A percentile compares a stretch with the other conserved stretches of the same genome.
Conservation (phyloP, 2,888 invertebrate genomes). For the Ceraclea dissimilis region DNA sequence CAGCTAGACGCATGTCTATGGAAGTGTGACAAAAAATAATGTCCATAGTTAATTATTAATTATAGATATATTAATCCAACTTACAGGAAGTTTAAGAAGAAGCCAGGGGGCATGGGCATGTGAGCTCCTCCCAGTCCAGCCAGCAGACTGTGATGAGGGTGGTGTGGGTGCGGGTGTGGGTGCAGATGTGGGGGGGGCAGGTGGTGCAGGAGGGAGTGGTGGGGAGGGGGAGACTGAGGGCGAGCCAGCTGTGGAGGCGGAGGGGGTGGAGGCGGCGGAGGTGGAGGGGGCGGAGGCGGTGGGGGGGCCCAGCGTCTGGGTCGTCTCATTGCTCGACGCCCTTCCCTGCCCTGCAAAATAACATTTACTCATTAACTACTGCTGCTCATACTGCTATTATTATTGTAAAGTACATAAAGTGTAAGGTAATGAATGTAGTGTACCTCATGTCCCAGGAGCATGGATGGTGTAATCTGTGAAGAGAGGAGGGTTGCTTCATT, state of each 20-base stretch:
- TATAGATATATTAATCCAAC: too few species aligned
- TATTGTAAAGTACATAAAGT: too few species aligned
- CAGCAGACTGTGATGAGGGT: constrained; percentile 9
- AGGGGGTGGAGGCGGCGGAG: constrained; percentile 45
- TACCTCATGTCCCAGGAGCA: constrained; percentile 20
- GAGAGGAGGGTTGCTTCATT: constrained; percentile 20
- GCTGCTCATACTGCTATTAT: too few species aligned
- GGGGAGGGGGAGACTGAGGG: constrained; percentile 43
- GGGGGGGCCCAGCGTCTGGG: constrained; percentile 40
- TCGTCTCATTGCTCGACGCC: constrained; percentile 33
- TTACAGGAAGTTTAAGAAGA: constrained; percentile 79
- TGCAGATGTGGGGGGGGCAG: constrained; percentile 38
- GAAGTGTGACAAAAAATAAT: too few species aligned
- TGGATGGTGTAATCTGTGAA: constrained; percentile 19
- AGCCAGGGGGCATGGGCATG: constrained; percentile 39
- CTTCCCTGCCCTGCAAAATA: constrained; percentile 33
- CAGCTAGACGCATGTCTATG: too few species aligned
- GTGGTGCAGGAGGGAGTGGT: constrained; percentile 45
- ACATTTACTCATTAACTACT: too few species aligned
- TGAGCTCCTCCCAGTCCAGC: constrained; percentile 28
- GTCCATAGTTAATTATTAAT: too few species aligned
- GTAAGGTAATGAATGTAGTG: too few species aligned
- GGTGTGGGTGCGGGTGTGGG: constrained; percentile 33
- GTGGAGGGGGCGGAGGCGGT: constrained; percentile 35
- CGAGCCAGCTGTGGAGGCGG: constrained; percentile 37